phyloP scores from a whole-genome alignment of 2,113 vertebrate species.

The Callocephalon fimbriatum region DNA sequence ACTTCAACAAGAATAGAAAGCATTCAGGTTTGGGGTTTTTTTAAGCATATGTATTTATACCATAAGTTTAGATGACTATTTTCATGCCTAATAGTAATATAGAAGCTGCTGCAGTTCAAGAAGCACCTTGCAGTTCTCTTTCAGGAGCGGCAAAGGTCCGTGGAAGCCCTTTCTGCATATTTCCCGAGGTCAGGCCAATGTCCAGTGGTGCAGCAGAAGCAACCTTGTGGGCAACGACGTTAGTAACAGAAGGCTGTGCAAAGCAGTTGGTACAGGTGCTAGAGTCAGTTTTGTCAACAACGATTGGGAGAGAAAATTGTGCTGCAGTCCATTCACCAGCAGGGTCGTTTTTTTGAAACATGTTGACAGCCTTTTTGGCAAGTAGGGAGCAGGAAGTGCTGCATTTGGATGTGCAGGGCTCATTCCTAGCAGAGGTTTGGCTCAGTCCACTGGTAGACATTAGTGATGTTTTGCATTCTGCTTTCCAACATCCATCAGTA shows the following conservation, averaged over 20 bases:
- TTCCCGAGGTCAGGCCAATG: background rate
- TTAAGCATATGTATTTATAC: background rate
- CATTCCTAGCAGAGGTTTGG: background rate
- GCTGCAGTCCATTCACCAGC: background rate
- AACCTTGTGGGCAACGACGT: fast-evolving
- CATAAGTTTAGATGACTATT: background rate
- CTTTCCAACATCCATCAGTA: background rate
- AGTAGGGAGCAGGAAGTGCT: background rate
- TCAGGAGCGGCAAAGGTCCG: background rate
- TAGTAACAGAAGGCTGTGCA: background rate
- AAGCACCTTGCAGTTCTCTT: background rate
- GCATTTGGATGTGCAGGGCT: fast-evolving
- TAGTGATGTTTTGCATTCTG: background rate
- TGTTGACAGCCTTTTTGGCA: background rate
- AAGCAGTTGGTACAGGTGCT: background rate
- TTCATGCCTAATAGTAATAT: background rate
- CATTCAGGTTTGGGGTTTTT: background rate
- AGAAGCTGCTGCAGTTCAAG: background rate
- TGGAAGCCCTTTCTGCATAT: fast-evolving
- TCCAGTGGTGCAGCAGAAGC: background rate
- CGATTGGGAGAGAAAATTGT: background rate
- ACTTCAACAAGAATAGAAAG: background rate
- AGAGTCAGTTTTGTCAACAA: background rate
- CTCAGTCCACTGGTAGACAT: fast-evolving
- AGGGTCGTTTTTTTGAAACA: background rate